These are phyloP conservation scores for Passer montanus DNA, from an alignment of 2,113 vertebrate genomes.

Conservation along the genomic window DNA sequence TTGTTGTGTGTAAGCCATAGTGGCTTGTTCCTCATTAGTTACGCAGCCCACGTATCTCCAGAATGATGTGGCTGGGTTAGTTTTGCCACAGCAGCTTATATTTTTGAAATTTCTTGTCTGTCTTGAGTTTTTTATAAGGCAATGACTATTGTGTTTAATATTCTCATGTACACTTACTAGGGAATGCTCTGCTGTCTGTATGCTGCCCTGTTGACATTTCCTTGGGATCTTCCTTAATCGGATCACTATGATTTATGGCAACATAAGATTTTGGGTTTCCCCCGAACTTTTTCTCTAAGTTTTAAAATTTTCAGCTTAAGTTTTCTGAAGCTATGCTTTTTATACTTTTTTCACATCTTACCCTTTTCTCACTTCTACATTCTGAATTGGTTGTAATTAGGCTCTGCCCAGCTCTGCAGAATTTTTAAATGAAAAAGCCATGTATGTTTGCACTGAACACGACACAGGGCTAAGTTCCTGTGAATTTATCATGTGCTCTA, in stretches of 20 bases:
- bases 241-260: background rate
- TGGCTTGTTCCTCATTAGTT: background rate
- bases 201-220: background rate
- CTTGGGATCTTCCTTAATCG: background rate
- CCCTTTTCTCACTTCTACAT: background rate
- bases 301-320: background rate
- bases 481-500: constrained; percentile 1
- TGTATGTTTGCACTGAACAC: background rate
- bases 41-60: background rate
- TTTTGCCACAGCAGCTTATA: background rate
- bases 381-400: background rate
- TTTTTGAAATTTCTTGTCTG: background rate
- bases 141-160: background rate
- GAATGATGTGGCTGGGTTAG: background rate
- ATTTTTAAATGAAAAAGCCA: background rate
- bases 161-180: background rate
- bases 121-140: background rate
- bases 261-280: background rate
- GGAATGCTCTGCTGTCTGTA: background rate
- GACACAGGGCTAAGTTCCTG: background rate
- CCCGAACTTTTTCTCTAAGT: background rate
- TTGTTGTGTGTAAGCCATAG: background rate
- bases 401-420: background rate
- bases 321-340: background rate
- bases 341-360: background rate